Percentiles rank a stretch among this genome's conserved stretches.
phyloP scores from a whole-genome alignment of 1,140 invertebrate species.

The Schlechtendalia chinensis region DNA sequence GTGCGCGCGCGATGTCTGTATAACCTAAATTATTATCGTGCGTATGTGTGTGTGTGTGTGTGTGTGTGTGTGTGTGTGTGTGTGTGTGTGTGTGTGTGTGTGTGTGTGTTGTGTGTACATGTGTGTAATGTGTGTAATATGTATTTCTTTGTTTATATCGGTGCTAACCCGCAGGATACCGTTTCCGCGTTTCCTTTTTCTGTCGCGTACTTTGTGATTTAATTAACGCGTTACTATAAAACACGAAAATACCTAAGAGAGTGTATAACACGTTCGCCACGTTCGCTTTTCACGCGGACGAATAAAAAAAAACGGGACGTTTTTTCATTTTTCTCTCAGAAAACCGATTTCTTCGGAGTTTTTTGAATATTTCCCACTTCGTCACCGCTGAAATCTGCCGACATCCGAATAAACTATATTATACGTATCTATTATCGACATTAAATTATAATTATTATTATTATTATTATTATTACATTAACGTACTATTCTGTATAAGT shows the following conservation, averaged over 20 bases:
- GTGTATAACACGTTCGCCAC: neutral
- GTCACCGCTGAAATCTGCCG: neutral
- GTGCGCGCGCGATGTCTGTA: no score
- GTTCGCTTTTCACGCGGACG: neutral
- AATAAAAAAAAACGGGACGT: no score
- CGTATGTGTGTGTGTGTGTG: neutral
- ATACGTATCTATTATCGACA: neutral
- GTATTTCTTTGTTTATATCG: neutral
- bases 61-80: neutral
- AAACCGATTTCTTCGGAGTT: neutral
- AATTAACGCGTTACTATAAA: neutral
- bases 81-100: neutral
- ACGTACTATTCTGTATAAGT: neutral
- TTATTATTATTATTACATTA: no score
- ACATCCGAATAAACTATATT: neutral
- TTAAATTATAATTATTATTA: no score
- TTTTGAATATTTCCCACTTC: neutral
- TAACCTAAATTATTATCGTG: neutral
- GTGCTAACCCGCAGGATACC: neutral
- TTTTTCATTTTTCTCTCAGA: neutral
- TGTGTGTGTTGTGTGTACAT: neutral
- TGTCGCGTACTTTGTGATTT: neutral
- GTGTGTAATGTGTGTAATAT: neutral
- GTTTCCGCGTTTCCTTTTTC: neutral
- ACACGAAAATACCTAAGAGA: neutral